Evolutionary conservation across 1,140 invertebrate species (phyloP), one percentile per base, ranked within the genome.

Genomic region (Pygmarrhopalites habei): DNA sequence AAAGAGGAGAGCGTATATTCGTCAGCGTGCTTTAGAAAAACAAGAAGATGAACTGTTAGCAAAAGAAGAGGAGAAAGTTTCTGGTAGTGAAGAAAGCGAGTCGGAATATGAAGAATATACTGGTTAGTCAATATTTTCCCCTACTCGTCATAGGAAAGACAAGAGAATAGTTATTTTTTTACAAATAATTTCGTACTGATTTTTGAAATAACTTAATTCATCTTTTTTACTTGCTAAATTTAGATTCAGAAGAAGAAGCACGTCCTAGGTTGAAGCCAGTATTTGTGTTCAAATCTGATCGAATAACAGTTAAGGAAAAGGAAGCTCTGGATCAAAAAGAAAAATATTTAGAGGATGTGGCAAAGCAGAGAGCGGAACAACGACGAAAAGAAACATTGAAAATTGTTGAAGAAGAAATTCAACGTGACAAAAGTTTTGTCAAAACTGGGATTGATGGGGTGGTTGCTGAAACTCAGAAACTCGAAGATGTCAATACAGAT

Each of bases 271-370:
- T 99, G 7, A 99, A 98, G 73, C 96, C 96, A 4, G 89, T 99
- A 1, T 99, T 99, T 81, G 93, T 99, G 0, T 81, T 90, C 64
- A 97, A 96, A 74, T 85, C 85, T 66, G 95, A 99, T 74, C 81
- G 96, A 64, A 86, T 98, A 44, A 98, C 96, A 4, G 86, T 98
- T 39, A 87, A 92, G 71, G 95, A 99, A 73, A 88, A 89, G 72
- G 94, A 98, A 74, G 86, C 88, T 53, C 89, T 95, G 77, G 84
- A 86, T 46, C 79, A 85, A 68, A 88, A 87, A 71, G 84, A 92
- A 72, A 92, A 92, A 72, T 88, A 90, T 76, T 74, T 85, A 52
- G 89, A 94, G 76, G 73, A 82, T 5, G 89, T 94, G 72, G 82
- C 83, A 4, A 85, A 87, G 67, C 84, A 84, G 72, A 77, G 86